Base-by-base conservation (phyloP, 2,888 invertebrate genomes). In the Coremacera marginata region DNA sequence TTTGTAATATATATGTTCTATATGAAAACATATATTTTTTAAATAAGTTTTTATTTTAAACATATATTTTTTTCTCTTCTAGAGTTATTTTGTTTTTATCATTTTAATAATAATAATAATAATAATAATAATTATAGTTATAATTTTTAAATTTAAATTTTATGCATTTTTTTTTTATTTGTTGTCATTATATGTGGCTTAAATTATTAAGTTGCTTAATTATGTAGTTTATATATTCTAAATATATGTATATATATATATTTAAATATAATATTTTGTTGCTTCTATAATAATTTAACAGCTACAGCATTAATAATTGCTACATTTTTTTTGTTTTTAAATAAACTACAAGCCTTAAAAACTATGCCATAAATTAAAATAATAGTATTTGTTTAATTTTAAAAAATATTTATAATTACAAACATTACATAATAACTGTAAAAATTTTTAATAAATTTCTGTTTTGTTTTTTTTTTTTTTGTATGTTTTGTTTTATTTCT, bases 271-370 rank as follows among this genome's bases (percentile, higher is more conserved):
- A 67, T 44, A 44, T 44, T 44, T 44, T 44, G 14, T 65, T 73
- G 34, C 34, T 16, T 52, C 22, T 65, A 22, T 7, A 73, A 31
- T 73, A 52, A 51, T 60, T 55, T 55, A 60, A 71, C 60, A 34
- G 55, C 44, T 60, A 55, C 34, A 71, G 11, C 37, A 31, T 31
- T 31, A 71, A 44, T 70, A 67, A 51, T 57, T 70, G 60, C 65
- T 73, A 44, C 25, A 57, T n/a, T 52, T 77, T n/a, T 57, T 65
- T 14, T 68, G 19, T 31, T 75, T 62, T 25, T 60, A 62, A 60
- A 75, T 77, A 81, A 81, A 76, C 77, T 80, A 80, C 79, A 71
- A 71, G 60, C 60, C 31, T 71, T 63, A 51, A 71, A 68, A 68
- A 68, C 68, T 51, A 51, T 51, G 68, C 25, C 68, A 51, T 68